Base-by-base conservation (phyloP, 2,888 invertebrate genomes). In the Athalia cordata region DNA sequence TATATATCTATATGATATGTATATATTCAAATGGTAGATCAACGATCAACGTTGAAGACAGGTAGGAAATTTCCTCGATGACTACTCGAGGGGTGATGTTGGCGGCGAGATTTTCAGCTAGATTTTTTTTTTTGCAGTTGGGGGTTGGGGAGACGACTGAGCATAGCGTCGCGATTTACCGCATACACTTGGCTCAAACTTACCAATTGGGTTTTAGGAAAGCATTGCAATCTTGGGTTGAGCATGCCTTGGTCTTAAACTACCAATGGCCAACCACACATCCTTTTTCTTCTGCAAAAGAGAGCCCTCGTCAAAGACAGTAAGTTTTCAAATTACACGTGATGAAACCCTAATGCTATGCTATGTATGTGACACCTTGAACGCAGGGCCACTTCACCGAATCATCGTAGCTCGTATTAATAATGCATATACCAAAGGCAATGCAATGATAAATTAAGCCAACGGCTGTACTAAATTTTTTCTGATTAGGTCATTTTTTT, bases 251-350 rank as follows among this genome's bases (percentile, higher is more conserved):
- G 89, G 89, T 89, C 87, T 87, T 89, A 88, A 88, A 89, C 89
- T 89, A 89, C 89, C 89, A 89, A 89, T 89, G 89, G 89, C 89
- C 89, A 89, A 89, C 89, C 89, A 88, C 87, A 89, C 89, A 89
- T 89, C 89, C 89, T 88, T 89, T 89, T 89, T 89, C 89, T 89
- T 89, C 89, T 89, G 89, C 83, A 89, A 89, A 89, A 89, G 89
- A 89, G 89, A 89, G 89, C 89, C 89, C 89, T 89, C 89, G 87
- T 89, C 89, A 89, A 89, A 89, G 89, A 89, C 86, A 88, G 87
- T 85, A 88, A 84, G 86, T 85, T 89, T 88, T 87, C 84, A 87
- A 86, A 82, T 85, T 85, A 86, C 86, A 84, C 87, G 86, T 86
- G 86, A 88, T 86, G 86, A 82, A 85, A 85, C 79, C 77, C 80